Evolutionary conservation across 2,888 invertebrate genomes (phyloP).

Genomic region (Syrphus vitripennis): DNA sequence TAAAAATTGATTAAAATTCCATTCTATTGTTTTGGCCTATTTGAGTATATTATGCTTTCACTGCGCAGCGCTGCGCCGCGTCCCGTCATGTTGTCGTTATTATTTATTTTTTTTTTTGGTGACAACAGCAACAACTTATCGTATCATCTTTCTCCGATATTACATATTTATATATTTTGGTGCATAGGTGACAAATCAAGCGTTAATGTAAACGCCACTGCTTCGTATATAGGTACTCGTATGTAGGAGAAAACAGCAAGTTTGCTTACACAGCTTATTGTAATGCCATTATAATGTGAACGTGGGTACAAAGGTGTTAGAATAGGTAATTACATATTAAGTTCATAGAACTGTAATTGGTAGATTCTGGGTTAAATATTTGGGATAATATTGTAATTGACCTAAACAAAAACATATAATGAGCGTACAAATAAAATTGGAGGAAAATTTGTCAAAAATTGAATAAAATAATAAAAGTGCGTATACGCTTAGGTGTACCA

Average conservation of each 20-base stretch:
- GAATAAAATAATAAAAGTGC: too few species aligned
- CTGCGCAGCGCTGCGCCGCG: too few species aligned
- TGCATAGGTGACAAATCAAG: conserved; percentile 43
- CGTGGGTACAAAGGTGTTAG: not conserved
- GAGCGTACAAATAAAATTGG: too few species aligned
- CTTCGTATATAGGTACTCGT: not conserved
- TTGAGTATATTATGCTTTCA: too few species aligned
- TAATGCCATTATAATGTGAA: not conserved
- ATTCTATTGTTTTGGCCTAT: not conserved
- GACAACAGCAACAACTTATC: conserved; percentile 44
- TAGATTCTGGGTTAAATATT: too few species aligned
- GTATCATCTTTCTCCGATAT: not conserved
- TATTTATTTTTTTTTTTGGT: not conserved
- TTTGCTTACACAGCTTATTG: not conserved
- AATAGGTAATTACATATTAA: too few species aligned
- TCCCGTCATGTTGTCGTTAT: not conserved
- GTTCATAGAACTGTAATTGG: too few species aligned
- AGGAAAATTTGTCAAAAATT: too few species aligned
- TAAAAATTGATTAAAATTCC: conserved; percentile 6
- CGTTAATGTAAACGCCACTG: conserved; percentile 49
- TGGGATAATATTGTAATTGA: too few species aligned
- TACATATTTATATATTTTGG: not conserved
- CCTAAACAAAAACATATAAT: too few species aligned
- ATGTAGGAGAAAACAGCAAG: not conserved
- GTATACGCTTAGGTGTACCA: too few species aligned